Conservation (phyloP, 2,113 vertebrate species). For the Hippopotamus amphibius region DNA sequence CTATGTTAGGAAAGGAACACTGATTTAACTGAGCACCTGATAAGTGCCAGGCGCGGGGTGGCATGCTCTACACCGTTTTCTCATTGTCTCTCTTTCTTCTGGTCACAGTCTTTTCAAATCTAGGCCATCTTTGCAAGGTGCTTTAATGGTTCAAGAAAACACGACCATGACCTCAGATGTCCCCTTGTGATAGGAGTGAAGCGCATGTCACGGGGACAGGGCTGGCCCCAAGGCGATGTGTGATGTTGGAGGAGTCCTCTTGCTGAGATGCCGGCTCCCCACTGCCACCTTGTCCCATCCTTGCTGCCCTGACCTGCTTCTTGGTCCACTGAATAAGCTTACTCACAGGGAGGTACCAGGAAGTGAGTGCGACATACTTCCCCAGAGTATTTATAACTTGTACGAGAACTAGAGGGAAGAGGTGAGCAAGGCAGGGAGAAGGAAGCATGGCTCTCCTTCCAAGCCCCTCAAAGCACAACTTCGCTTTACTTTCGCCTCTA, state of each 20-base stretch:
- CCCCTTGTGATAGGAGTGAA: neutral
- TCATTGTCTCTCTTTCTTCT: neutral
- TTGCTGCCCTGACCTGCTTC: neutral
- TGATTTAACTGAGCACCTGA: neutral
- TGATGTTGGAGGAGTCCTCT: neutral
- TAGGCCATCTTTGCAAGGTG: neutral
- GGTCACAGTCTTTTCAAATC: neutral
- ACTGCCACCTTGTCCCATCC: neutral
- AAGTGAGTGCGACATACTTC: neutral
- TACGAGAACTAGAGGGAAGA: neutral
- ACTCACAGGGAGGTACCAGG: neutral
- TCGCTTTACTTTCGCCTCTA: neutral
- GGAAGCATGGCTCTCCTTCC: neutral
- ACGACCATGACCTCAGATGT: neutral
- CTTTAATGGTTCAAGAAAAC: neutral
- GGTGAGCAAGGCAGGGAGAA: neutral
- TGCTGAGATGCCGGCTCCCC: neutral
- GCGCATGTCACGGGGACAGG: fast-evolving
- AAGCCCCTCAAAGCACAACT: neutral
- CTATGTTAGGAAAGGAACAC: neutral
- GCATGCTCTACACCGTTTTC: fast-evolving
- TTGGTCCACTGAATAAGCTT: neutral
- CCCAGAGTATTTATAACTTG: neutral
- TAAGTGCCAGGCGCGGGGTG: neutral
- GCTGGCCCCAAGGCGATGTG: neutral